Base-by-base conservation (phyloP, 2,888 invertebrate species). In the Drosophila sordidapex region DNA sequence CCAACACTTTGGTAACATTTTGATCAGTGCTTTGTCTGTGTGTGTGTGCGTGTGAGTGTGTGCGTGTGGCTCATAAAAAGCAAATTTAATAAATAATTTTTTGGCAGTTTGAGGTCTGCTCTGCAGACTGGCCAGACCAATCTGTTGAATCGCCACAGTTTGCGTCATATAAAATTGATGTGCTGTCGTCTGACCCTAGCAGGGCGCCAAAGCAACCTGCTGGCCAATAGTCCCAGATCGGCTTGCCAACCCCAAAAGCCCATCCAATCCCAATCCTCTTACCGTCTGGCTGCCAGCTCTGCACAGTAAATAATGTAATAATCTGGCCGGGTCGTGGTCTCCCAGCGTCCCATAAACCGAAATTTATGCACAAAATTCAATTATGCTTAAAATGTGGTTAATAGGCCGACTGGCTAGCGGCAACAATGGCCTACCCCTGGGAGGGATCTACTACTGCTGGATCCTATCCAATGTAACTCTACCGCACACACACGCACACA, bases 341-440 rank as follows among this genome's bases (percentile, higher is more conserved):
- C 89, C 79, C 81, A 68, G 79, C 83, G 79, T 73, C 87, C 90
- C 86, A 87, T 87, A 87, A 87, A 89, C 86, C 79, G 77, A 89
- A 89, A 87, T 87, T 87, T 87, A 87, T 87, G 86, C 86, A 89
- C 82, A 76, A 87, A 87, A 87, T 87, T 87, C 86, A 87, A 87
- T 87, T 87, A 87, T 87, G 86, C 86, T 89, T 87, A 87, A 87
- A 87, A 87, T 87, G 86, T 87, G 86, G 86, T 87, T 87, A 87
- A 87, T 89, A 87, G 86, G 86, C 89, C 82, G 85, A 65, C 85
- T 74, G 82, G 69, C 56, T 74, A 54, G 70, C 54, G 70, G 61
- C 77, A 79, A 89, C 87, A 84, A 87, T 77, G 69, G 74, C 33
- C 52, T 33, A 38, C 66, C 68, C 62, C 48, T 69, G 75, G 84